Evolutionary conservation across 2,888 invertebrate genomes (phyloP), one percentile per base, ranked within the genome.

Genomic region (Sympetrum striolatum): DNA sequence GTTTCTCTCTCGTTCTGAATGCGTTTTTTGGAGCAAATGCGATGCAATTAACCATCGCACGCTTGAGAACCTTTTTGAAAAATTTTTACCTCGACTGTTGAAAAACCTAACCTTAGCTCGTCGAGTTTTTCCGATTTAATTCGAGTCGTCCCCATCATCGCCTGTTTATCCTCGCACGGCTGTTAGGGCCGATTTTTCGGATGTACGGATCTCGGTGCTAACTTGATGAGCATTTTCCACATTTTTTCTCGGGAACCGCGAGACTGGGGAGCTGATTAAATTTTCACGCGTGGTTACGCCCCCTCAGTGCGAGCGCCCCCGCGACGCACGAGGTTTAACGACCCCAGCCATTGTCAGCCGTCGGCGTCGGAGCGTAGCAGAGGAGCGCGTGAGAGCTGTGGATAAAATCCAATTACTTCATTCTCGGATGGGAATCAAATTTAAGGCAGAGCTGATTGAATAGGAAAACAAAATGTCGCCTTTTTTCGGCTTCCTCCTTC

Each of bases 201-300:
- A 73, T 73, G 25, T 12, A 73, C 31, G 53, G 18, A 53, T 44
- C 25, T n/a, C 64, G 25, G 25, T 22, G 64, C 64, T n/a, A 64
- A 64, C 25, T 73, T 25, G 73, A 73, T 31, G 73, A 31, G 73
- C 73, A 12, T 73, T 10, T 73, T n/a, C 6, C 22, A 64, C n/a
- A 60, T 64, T 64, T 64, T 64, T 64, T 73, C 18, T 73, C 25
- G 73, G 73, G 12, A 10, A 31, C n/a, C 25, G 73, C 31, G 64
- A 22, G 64, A 25, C 44, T 14, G 81, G 81, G 18, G 48, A 81
- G 81, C 81, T 81, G 81, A 81, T 81, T 81, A 81, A 81, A 81
- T 48, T 81, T 81, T 81, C 48, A 81, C 81, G 81, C 48, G 81
- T 48, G 81, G 48, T 25, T 81, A 25, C 48, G n/a, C 39, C 80